These are phyloP conservation scores for Halcyon badia DNA, from an alignment of 2,797 vertebrate species.

Conservation along the genomic window DNA sequence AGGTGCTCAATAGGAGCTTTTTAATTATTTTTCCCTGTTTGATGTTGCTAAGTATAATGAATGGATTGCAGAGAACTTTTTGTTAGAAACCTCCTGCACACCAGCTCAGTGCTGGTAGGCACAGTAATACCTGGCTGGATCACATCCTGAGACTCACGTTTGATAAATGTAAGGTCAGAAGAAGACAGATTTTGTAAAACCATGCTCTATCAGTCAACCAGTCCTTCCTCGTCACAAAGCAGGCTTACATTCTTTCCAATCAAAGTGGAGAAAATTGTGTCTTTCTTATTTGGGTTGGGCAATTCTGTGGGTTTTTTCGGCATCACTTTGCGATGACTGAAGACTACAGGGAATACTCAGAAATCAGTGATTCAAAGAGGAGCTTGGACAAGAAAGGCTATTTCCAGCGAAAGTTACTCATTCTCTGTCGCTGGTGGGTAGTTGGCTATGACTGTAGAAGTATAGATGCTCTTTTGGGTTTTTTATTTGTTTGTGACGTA, in stretches of 20 bases:
- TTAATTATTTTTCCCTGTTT: slow-evolving; percentile 79
- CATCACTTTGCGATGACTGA: slow-evolving; percentile 33
- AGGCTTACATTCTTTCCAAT: slow-evolving; percentile 18
- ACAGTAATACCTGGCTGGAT: slow-evolving; percentile 42
- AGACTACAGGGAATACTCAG: slow-evolving; percentile 39
- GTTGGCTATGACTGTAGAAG: neutral
- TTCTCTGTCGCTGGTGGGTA: slow-evolving; percentile 1
- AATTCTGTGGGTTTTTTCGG: slow-evolving; percentile 37
- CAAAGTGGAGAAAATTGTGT: slow-evolving; percentile 1
- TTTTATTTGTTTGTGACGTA: slow-evolving; percentile 4
- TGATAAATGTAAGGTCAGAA: slow-evolving; percentile 25
- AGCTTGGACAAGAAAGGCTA: slow-evolving; percentile 4
- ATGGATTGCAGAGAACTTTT: slow-evolving; percentile 57
- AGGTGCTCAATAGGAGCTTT: slow-evolving; percentile 72
- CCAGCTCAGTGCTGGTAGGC: slow-evolving; percentile 36
- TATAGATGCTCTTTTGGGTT: neutral
- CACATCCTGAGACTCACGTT: slow-evolving; percentile 22
- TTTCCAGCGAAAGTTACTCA: slow-evolving; percentile 34
- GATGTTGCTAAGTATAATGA: slow-evolving; percentile 72
- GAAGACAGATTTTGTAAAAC: slow-evolving; percentile 37
- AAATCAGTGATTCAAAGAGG: slow-evolving; percentile 51
- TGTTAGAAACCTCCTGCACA: slow-evolving; percentile 13
- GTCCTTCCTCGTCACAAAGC: neutral
- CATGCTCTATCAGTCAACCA: slow-evolving; percentile 5
- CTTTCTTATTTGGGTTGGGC: slow-evolving; percentile 21